phyloP scores from a whole-genome alignment of 2,797 vertebrate species.

The Spondyliosoma cantharus region DNA sequence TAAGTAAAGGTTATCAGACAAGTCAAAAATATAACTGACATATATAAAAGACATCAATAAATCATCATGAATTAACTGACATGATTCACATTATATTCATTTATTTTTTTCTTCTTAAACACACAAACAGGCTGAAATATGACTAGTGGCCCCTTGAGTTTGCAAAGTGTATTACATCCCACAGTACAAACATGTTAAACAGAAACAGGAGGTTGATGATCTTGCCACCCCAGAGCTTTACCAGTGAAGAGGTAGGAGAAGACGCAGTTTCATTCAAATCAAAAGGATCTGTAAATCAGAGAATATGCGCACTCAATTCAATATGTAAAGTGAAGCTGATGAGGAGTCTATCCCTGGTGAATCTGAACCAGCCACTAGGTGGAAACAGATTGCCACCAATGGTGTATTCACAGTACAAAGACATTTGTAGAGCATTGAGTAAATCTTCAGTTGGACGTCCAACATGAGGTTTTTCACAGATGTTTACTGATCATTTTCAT shows the following conservation, averaged over 20 bases:
- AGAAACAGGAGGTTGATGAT: not conserved
- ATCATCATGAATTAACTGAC: not conserved
- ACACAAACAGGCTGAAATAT: not conserved
- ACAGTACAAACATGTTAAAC: not conserved
- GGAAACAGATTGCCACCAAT: slow-evolving; percentile 20
- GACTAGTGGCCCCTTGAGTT: not conserved
- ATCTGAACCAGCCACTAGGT: slow-evolving; percentile 11
- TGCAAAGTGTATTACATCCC: not conserved
- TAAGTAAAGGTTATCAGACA: not conserved
- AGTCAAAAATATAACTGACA: not conserved
- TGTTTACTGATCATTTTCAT: not conserved
- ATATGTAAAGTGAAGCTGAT: not conserved
- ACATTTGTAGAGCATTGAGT: no score
- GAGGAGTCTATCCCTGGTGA: no score
- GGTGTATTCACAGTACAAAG: not conserved
- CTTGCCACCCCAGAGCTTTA: not conserved
- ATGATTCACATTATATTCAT: not conserved
- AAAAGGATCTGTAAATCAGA: not conserved
- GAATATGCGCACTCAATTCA: not conserved
- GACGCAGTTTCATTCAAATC: not conserved
- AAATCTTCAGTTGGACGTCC: no score
- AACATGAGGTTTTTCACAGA: not conserved
- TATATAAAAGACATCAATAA: not conserved
- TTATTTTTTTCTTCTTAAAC: not conserved
- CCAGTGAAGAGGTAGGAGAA: not conserved